phyloP scores from a whole-genome alignment of 1,140 invertebrate genomes.

The Prorops nasuta region DNA sequence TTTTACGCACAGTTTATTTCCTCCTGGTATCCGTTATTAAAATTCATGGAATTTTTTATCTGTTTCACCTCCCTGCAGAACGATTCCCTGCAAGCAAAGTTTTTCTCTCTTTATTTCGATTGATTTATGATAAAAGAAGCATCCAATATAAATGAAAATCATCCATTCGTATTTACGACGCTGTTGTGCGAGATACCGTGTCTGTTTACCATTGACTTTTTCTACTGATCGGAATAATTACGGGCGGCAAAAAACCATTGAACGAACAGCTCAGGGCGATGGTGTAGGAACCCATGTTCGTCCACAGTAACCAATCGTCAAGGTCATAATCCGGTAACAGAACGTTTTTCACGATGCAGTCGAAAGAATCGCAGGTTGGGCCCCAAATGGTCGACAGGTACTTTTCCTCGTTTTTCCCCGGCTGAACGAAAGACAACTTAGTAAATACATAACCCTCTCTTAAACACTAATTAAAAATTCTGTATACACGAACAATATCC shows the following conservation, averaged over 20 bases:
- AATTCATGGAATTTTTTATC: constrained; percentile 2
- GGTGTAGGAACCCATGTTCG: constrained; percentile 66
- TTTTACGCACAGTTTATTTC: too few species aligned
- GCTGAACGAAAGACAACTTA: constrained; percentile 2
- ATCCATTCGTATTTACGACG: too few species aligned
- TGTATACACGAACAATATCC: not conserved
- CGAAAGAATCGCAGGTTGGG: constrained; percentile 67
- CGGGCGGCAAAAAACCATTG: constrained; percentile 61
- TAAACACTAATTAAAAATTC: not conserved
- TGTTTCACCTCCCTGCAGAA: not conserved
- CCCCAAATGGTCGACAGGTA: constrained; percentile 61
- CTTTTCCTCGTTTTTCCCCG: constrained; percentile 26
- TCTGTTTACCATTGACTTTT: constrained; percentile 33
- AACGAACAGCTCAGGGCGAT: constrained; percentile 56
- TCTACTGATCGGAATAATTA: constrained; percentile 44
- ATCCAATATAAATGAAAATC: too few species aligned
- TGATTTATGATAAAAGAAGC: too few species aligned
- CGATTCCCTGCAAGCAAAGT: constrained; percentile 8
- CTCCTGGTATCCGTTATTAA: too few species aligned
- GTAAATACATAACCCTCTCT: not conserved
- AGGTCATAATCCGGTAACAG: constrained; percentile 56
- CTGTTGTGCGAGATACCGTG: too few species aligned
- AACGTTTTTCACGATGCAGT: constrained; percentile 58
- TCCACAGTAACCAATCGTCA: constrained; percentile 63
- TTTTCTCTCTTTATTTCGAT: not conserved